Evolutionary conservation across 1,140 invertebrate species (phyloP).

Genomic region (Conus ventricosus): DNA sequence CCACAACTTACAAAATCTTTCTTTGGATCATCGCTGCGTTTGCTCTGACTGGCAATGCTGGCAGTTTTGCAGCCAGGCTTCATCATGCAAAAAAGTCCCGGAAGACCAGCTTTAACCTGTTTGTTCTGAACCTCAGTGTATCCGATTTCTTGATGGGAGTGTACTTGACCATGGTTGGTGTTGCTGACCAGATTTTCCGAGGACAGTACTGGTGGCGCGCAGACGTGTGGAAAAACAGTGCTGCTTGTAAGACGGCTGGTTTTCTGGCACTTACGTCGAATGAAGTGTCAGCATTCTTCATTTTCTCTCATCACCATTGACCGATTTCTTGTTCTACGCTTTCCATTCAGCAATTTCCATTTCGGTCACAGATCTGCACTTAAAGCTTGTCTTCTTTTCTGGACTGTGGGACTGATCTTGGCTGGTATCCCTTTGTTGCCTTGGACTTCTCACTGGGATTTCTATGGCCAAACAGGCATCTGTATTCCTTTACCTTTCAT

Average conservation of each 20-base stretch:
- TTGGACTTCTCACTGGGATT: slow-evolving; percentile 21
- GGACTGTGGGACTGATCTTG: slow-evolving; percentile 39
- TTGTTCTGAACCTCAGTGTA: slow-evolving; percentile 49
- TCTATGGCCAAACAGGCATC: slow-evolving; percentile 51
- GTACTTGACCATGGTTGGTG: slow-evolving; percentile 35
- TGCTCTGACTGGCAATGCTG: slow-evolving; percentile 48
- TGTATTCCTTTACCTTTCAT: slow-evolving; percentile 50
- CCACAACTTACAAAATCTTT: slow-evolving; percentile 32
- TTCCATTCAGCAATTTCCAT: slow-evolving; percentile 46
- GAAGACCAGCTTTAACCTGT: slow-evolving; percentile 40
- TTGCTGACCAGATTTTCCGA: slow-evolving; percentile 32
- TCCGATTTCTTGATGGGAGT: slow-evolving; percentile 39
- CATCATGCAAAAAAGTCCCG: slow-evolving; percentile 21
- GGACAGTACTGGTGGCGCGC: slow-evolving; percentile 55
- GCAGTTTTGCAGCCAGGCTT: slow-evolving; percentile 27
- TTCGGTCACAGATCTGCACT: slow-evolving; percentile 23
- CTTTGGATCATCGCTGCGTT: slow-evolving; percentile 49
- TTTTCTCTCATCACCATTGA: slow-evolving; percentile 60
- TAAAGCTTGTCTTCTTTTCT: slow-evolving; percentile 7
- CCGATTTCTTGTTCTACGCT: slow-evolving; percentile 56
- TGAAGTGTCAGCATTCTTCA: slow-evolving; percentile 57
- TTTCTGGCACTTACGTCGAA: slow-evolving; percentile 57
- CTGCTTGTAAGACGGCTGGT: slow-evolving; percentile 56
- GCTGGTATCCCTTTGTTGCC: slow-evolving; percentile 40
- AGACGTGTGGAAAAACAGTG: slow-evolving; percentile 52